Evolutionary conservation across 2,113 vertebrate species (phyloP), one percentile per base, ranked within the genome.

Genomic region (Cephalopholis sonnerati): DNA sequence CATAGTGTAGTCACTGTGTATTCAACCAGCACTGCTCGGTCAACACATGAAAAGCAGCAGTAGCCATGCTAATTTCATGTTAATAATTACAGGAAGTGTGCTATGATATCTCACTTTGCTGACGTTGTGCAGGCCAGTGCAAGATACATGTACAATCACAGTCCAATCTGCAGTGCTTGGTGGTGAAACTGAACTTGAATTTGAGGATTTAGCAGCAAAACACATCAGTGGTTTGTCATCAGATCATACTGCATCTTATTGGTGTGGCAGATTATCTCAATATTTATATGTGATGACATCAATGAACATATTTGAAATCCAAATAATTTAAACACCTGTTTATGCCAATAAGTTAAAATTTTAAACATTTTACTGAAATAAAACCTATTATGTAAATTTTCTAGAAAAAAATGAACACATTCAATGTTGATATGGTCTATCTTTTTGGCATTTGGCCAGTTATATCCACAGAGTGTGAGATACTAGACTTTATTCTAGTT

Each of bases 161-260:
- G 58, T 24, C 15, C 22, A 55, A 41, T 0, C 17, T 7, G 18
- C 41, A 48, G 6, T 3, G 17, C 18, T 25, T 15, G 11, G 20
- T 65, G 50, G 18, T 64, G 29, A 18, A 11, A 8, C 29, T 41
- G 67, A 55, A 13, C 20, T 62, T 32, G 18, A 39, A 39, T 39
- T 17, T 18, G 25, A 59, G 41, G 18, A 7, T 53, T 62, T 29
- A 74, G 58, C 15, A 51, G 22, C 16, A 24, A 53, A 63, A 54
- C 46, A 50, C 46, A 67, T 27, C 66, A 51, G 20, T 58, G 8
- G 39, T 69, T n/a, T n/a, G n/a, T n/a, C 44, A 66, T 25, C 65
- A 50, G 18, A 10, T 25, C 22, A 27, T 5, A 46, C 46, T 27
- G n/a, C 39, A 72, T 58, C 69, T 58, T 55, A 41, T 13, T 39